phyloP scores from a whole-genome alignment of 2,113 vertebrate genomes.

The Chaenocephalus aceratus region DNA sequence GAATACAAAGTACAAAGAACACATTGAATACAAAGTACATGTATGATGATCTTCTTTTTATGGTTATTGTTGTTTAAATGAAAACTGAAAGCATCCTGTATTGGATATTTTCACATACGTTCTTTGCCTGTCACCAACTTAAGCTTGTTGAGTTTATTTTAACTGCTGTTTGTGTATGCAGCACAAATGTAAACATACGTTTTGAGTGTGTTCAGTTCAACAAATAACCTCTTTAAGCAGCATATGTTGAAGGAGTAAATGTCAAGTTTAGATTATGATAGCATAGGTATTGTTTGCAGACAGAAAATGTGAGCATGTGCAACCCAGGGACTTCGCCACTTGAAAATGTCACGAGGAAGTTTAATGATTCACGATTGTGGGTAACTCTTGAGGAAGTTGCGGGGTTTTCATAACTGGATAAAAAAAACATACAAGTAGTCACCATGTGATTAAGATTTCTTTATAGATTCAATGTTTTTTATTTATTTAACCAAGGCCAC shows the following conservation, averaged over 20 bases:
- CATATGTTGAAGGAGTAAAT: conserved; percentile 15
- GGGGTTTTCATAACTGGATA: not conserved
- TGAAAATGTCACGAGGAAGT: conserved; percentile 5
- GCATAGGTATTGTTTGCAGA: conserved; percentile 4
- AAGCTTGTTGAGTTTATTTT: not conserved
- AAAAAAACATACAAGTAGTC: not conserved
- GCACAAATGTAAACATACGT: not conserved
- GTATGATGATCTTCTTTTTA: not conserved
- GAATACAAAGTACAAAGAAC: too few species aligned
- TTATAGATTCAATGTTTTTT: not conserved
- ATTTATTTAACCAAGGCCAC: not conserved
- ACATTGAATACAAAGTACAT: not conserved
- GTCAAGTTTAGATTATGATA: conserved; percentile 31
- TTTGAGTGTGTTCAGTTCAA: not conserved
- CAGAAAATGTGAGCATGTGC: conserved; percentile 10
- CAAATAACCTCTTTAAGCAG: conserved; percentile 2
- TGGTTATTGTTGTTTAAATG: too few species aligned
- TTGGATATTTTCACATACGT: not conserved
- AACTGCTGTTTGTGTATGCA: not conserved
- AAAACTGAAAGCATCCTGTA: not conserved
- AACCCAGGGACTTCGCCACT: conserved; percentile 21
- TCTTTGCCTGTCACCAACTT: not conserved
- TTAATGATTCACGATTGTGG: conserved; percentile 26
- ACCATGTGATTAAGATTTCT: conserved; percentile 4
- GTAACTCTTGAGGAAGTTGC: conserved; percentile 18